Base-by-base conservation (phyloP, 2,888 invertebrate genomes). In the Chloroclystis v-ata region DNA sequence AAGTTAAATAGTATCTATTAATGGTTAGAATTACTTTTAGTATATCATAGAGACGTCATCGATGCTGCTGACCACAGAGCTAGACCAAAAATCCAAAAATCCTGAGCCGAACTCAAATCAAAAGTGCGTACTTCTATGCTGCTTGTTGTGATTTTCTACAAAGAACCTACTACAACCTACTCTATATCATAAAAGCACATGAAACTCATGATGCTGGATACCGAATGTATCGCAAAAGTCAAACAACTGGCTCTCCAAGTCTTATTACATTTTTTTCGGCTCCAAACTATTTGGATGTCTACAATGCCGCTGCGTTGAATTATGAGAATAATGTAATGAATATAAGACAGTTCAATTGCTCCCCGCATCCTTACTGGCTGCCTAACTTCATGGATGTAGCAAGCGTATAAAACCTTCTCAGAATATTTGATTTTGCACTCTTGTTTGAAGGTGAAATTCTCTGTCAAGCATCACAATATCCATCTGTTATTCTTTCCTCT, bases 251-350 rank as follows among this genome's bases (percentile, higher is more conserved):
- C 75, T 99, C 99, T 86, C 99, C 99, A 69, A 98, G 99, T 77
- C 93, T 99, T 74, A 99, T 99, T 80, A 99, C 99, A 69, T 99
- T 99, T 89, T 99, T 99, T 89, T 99, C 98, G 76, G 99, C 99
- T 81, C 99, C 99, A 67, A 99, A 99, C 89, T 99, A 99, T 90
- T 91, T 99, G 92, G 99, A 99, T 91, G 99, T 99, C 67, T 99
- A 99, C 91, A 99, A 97, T 93, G 99, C 99, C 84, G 99, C 99
- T 80, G 99, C 99, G 81, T 92, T 99, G 80, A 99, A 99, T 89
- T 99, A 99, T 90, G 99, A 99, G 91, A 99, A 99, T 90, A 99
- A 99, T 91, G 99, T 99, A 74, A 99, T 99, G 99, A 99, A 99
- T 89, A 99, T 99, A 77, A 94, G 99, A 78, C 99, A 99, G 90